phyloP scores from a whole-genome alignment of 2,888 invertebrate species.

The Epinotia brunnichana region DNA sequence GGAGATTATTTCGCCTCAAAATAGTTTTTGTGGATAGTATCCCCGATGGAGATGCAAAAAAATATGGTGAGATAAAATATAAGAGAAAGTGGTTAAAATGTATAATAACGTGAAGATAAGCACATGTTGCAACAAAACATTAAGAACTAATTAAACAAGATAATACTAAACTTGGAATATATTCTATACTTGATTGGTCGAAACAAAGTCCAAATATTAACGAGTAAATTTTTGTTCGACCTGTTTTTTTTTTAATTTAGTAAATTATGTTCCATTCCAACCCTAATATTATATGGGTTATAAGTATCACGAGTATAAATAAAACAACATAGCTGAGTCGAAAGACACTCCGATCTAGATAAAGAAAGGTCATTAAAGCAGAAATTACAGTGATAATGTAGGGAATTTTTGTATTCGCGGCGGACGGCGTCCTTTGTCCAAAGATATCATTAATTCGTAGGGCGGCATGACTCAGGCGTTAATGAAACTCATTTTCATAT shows the following conservation, averaged over 20 bases:
- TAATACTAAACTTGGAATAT: too few relatives aligned
- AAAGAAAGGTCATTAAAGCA: slow-evolving; percentile 41
- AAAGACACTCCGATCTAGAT: slow-evolving; percentile 34
- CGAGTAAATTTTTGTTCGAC: neutral
- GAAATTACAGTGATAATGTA: slow-evolving; percentile 42
- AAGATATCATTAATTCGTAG: slow-evolving; percentile 54
- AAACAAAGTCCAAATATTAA: neutral
- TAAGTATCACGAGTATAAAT: neutral
- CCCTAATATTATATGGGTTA: neutral
- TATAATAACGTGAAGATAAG: too few relatives aligned
- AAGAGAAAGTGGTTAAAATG: too few relatives aligned
- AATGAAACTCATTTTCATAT: slow-evolving; percentile 68
- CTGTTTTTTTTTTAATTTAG: neutral
- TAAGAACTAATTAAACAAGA: too few relatives aligned
- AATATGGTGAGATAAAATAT: too few relatives aligned
- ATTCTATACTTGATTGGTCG: too few relatives aligned
- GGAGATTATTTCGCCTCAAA: too few relatives aligned
- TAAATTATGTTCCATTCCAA: neutral
- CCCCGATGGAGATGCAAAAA: too few relatives aligned
- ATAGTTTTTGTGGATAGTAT: too few relatives aligned
- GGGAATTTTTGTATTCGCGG: slow-evolving; percentile 41
- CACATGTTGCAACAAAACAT: too few relatives aligned
- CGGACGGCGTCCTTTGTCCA: slow-evolving; percentile 44
- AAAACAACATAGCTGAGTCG: neutral
- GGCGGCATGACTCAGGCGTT: slow-evolving; percentile 61